phyloP scores from a whole-genome alignment of 2,888 invertebrate species.

The Macrophya annulata region DNA sequence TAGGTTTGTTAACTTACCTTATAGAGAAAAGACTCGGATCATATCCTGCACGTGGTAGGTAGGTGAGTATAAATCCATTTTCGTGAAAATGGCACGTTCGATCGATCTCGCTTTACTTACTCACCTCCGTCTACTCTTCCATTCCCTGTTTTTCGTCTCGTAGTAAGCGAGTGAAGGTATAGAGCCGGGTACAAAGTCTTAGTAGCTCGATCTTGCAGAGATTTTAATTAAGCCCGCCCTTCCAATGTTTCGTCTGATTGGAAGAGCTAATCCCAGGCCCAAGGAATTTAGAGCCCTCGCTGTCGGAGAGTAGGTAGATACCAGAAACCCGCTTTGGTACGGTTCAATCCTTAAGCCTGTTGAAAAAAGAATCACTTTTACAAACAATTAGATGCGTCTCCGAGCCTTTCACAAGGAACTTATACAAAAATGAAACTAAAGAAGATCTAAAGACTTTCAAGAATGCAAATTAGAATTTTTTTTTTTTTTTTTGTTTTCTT shows the following conservation, averaged over 20 bases:
- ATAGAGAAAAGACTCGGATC: not conserved
- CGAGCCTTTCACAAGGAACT: not conserved
- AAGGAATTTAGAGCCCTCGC: slow-evolving; percentile 73
- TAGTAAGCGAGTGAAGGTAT: slow-evolving; percentile 1
- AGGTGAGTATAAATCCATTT: not conserved
- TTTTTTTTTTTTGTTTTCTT: too few species aligned
- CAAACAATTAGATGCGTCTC: slow-evolving; percentile 59
- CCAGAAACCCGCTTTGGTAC: slow-evolving; percentile 19
- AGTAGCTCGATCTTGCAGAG: slow-evolving; percentile 70
- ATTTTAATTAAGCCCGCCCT: slow-evolving; percentile 79
- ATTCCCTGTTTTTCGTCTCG: not conserved
- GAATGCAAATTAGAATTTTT: slow-evolving; percentile 7
- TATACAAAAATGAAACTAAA: not conserved
- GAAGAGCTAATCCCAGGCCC: slow-evolving; percentile 73
- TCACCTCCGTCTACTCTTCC: not conserved
- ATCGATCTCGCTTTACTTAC: slow-evolving; percentile 19
- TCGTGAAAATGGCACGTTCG: not conserved
- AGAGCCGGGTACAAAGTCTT: slow-evolving; percentile 37
- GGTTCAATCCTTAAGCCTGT: slow-evolving; percentile 33
- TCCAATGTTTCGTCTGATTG: slow-evolving; percentile 78
- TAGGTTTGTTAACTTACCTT: not conserved
- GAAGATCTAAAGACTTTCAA: not conserved
- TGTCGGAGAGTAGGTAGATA: slow-evolving; percentile 62
- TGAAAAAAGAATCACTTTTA: slow-evolving; percentile 63
- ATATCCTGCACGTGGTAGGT: not conserved